Evolutionary conservation across 2,888 invertebrate genomes (phyloP).

Genomic region (Drosophila barbarae): DNA sequence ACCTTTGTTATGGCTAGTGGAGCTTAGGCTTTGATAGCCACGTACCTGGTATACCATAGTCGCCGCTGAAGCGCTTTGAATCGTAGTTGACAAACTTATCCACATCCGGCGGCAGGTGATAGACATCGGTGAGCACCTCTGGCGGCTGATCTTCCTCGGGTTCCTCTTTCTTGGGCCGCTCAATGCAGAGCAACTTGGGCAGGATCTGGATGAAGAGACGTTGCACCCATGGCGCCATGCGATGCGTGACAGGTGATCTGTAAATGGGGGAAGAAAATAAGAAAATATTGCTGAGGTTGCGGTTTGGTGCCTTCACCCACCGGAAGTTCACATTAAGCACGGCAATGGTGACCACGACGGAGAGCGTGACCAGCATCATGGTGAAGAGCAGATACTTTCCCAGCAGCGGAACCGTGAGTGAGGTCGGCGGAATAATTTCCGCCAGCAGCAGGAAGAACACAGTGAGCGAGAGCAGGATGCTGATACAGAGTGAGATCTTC

Average conservation of each 20-base stretch:
- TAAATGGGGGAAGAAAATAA: not conserved
- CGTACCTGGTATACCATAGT: constrained; percentile 86
- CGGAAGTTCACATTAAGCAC: constrained; percentile 95
- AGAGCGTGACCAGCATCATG: constrained; percentile 95
- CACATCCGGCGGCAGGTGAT: constrained; percentile 84
- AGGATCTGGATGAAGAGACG: constrained; percentile 91
- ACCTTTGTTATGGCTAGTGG: constrained; percentile 20
- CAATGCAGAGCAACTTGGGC: constrained; percentile 92
- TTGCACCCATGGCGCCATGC: constrained; percentile 94
- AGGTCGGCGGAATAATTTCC: constrained; percentile 97
- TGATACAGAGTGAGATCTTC: constrained; percentile 97
- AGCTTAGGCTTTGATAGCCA: not conserved
- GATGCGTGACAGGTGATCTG: constrained; percentile 94
- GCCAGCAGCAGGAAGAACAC: constrained; percentile 96
- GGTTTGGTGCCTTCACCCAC: too few relatives aligned
- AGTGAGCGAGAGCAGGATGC: constrained; percentile 94
- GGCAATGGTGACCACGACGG: constrained; percentile 95
- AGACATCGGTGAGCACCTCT: constrained; percentile 89
- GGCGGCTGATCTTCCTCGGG: constrained; percentile 82
- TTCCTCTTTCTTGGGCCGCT: constrained; percentile 91
- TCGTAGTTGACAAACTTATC: constrained; percentile 84
- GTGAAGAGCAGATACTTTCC: constrained; percentile 96
- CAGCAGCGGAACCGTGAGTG: constrained; percentile 92
- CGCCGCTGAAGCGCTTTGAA: constrained; percentile 83
- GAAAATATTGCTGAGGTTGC: too few relatives aligned